These are phyloP conservation scores for Drosophila subpulchrella DNA, from an alignment of 1,140 invertebrate species.

Conservation along the genomic window DNA sequence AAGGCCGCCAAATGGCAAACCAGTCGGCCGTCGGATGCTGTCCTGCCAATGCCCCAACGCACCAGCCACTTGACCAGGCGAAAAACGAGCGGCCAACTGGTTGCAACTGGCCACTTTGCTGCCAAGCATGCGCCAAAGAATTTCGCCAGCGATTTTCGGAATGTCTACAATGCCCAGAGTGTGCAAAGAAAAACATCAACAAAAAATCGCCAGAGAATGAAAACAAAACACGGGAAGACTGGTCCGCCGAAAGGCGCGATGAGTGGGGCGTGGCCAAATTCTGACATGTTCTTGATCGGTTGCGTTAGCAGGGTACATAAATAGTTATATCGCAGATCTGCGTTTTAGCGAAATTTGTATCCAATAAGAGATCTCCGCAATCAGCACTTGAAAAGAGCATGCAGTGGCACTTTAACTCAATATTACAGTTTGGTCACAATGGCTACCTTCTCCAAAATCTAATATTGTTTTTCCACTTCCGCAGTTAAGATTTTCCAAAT, in stretches of 20 bases:
- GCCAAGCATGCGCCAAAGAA: slow-evolving; percentile 79
- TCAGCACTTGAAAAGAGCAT: background rate
- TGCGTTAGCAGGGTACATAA: background rate
- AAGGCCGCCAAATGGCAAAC: slow-evolving; percentile 60
- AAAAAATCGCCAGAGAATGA: slow-evolving; percentile 49
- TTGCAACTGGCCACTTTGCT: slow-evolving; percentile 36
- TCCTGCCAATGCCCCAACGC: slow-evolving; percentile 43
- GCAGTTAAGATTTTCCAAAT: slow-evolving; percentile 18
- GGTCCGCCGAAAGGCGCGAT: slow-evolving; percentile 25
- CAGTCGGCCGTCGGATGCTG: slow-evolving; percentile 34
- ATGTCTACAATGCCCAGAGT: slow-evolving; percentile 76
- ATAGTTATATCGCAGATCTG: background rate
- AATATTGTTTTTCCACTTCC: slow-evolving; percentile 12
- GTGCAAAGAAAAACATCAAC: slow-evolving; percentile 58
- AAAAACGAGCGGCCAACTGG: slow-evolving; percentile 55
- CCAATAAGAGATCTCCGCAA: background rate
- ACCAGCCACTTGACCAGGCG: slow-evolving; percentile 63
- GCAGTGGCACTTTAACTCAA: background rate
- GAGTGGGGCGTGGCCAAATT: slow-evolving; percentile 24
- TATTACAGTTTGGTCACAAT: too few relatives aligned
- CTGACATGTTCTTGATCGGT: slow-evolving; percentile 19
- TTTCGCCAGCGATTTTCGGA: slow-evolving; percentile 76
- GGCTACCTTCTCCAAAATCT: background rate
- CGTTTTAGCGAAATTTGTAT: background rate
- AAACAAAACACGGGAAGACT: slow-evolving; percentile 39